Base-by-base conservation (phyloP, 2,888 invertebrate genomes). In the Scaptomyza polygonia region DNA sequence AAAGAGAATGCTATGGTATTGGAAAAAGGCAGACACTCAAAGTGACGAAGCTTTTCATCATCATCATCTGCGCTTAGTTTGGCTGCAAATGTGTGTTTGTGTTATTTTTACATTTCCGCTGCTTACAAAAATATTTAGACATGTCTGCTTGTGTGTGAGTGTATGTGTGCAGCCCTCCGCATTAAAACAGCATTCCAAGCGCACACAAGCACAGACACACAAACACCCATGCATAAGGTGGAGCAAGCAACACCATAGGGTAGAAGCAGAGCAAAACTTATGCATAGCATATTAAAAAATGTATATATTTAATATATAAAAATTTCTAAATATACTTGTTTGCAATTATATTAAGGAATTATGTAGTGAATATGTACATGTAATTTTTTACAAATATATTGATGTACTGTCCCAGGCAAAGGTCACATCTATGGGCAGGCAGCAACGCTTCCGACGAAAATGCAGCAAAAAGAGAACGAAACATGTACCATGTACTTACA, bases 31-130 rank as follows among this genome's bases (percentile, higher is more conserved):
- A 65, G 69, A 73, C 59, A 61, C 55, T 18, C 51, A 61, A 55
- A 40, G 39, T 9, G 48, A 67, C 57, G 51, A 55, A 67, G 69
- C 73, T 55, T 66, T 73, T 70, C 66, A 32, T 21, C 32, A 36
- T 16, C 30, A 36, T 73, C 70, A 70, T 64, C 48, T 34, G 34
- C 39, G 43, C 62, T 53, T 61, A 65, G 67, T 78, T 65, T 59
- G 16, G 62, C 59, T 82, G 72, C 70, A 67, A 79, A 77, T 77
- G 84, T 77, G 84, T 77, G 67, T 80, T 78, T 66, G 85, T 85
- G 83, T 83, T 82, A 86, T 83, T 82, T 86, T 86, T 80, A 83
- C 86, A 86, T 86, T 83, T 82, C 86, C 86, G 86, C 73, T 86
- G 86, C 82, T 72, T 70, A 82, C 77, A 67, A 77, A 79, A 85